phyloP scores from a whole-genome alignment of 2,797 vertebrate genomes.

The Pogoniulus pusillus region DNA sequence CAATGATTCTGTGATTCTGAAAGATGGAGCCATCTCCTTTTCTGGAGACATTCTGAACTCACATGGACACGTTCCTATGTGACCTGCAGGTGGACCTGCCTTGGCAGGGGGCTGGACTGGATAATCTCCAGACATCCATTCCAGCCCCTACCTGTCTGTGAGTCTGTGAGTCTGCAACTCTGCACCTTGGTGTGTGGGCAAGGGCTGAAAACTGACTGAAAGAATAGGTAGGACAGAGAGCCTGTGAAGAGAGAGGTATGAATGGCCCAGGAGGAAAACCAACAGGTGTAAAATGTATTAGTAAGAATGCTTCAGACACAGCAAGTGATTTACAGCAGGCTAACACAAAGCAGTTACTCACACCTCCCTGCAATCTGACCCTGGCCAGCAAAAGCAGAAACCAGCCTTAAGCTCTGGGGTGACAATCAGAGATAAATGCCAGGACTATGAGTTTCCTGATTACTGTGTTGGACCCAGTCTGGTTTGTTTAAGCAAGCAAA shows the following conservation, averaged over 20 bases:
- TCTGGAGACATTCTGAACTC: too few relatives aligned
- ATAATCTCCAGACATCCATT: too few relatives aligned
- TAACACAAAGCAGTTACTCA: background rate
- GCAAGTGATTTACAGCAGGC: background rate
- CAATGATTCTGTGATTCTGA: too few relatives aligned
- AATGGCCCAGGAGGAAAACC: background rate
- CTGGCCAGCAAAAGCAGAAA: background rate
- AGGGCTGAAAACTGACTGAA: background rate
- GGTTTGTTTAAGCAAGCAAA: background rate
- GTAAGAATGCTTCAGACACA: background rate
- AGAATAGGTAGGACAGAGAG: background rate
- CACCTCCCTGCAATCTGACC: background rate
- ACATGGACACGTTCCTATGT: too few relatives aligned
- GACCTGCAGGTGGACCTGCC: too few relatives aligned
- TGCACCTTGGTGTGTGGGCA: accelerated
- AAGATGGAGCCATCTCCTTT: too few relatives aligned
- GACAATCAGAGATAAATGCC: constrained; percentile 19
- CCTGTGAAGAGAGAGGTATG: background rate
- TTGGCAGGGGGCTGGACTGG: too few relatives aligned
- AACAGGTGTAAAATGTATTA: background rate
- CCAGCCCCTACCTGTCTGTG: too few relatives aligned
- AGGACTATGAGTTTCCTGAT: constrained; percentile 1
- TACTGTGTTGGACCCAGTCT: background rate
- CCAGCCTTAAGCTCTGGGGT: background rate
- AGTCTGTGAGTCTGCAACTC: too few relatives aligned